Base-by-base conservation (phyloP, 2,113 vertebrate genomes). In the Herpetotheres cachinnans region DNA sequence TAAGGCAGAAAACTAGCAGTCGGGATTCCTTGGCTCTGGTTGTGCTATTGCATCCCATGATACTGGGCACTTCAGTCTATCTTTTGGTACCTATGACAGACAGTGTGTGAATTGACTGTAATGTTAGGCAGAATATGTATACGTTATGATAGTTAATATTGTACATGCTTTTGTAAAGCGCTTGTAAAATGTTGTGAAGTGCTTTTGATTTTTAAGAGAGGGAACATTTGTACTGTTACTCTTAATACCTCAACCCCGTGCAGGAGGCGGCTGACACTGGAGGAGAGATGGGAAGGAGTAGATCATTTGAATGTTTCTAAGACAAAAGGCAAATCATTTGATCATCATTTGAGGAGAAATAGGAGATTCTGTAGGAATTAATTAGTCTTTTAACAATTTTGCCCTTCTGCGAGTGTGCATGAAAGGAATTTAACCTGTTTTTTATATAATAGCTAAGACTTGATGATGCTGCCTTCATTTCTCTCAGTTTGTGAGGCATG, bases 401-500 rank as follows among this genome's bases (percentile, higher is more conserved):
- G 27, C 36, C 59, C 42, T 70, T 94, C 82, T 80, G 14, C 13
- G 11, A 82, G 42, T 19, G 34, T 21, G n/a, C 26, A 42, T 73
- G 59, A 30, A 58, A 73, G 62, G 42, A 78, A 59, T 86, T 82
- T 83, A 44, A 30, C 44, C 74, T 46, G 36, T 49, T 86, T 30
- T 94, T 59, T 76, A 32, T 47, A 15, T 1, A 3, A 36, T 4
- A 44, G 36, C 46, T 56, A 38, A 32, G 30, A 38, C 40, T 86
- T 69, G 63, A 61, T 65, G 59, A 20, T 56, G 25, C 24, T 38
- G 59, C 54, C 90, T 87, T 94, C 44, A 67, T 94, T 96, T 92
- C 79, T 90, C 65, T 63, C 46, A 34, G 42, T 71, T 93, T 80
- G 90, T 90, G 92, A 97, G 58, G 83, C 84, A 40, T 56, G 50